phyloP scores from a whole-genome alignment of 2,113 vertebrate genomes.

The Urocynchramus pylzowi region DNA sequence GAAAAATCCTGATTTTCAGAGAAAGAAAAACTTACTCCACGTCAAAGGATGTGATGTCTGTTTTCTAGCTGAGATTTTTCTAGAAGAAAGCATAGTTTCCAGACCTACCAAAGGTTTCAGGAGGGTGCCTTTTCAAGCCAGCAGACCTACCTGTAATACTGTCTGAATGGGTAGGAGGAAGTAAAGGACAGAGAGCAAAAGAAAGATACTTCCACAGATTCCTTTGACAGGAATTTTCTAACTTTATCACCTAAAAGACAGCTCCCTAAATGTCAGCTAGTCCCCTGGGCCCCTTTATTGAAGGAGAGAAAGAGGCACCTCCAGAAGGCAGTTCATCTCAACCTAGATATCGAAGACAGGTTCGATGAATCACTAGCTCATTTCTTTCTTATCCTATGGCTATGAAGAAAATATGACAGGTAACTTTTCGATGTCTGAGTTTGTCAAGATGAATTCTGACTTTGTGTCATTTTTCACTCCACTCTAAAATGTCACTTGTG shows the following conservation, averaged over 20 bases:
- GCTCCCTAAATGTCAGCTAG: neutral
- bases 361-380: neutral
- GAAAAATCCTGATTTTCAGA: neutral
- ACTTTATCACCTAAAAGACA: neutral
- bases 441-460: neutral
- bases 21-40: neutral
- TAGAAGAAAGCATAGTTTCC: neutral
- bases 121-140: neutral
- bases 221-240: neutral
- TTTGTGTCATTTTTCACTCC: neutral
- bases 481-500: neutral
- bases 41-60: neutral
- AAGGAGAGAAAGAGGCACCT: neutral
- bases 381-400: neutral
- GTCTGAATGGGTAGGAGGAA: neutral
- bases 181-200: neutral
- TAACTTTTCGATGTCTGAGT: neutral
- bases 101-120: neutral
- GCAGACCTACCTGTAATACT: neutral
- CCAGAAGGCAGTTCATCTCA: neutral
- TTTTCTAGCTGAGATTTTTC: neutral
- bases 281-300: neutral
- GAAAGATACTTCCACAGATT: neutral
- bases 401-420: neutral
- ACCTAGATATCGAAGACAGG: neutral